These are phyloP conservation scores for Albula glossodonta DNA, from an alignment of 2,113 vertebrate genomes.

Conservation along the genomic window DNA sequence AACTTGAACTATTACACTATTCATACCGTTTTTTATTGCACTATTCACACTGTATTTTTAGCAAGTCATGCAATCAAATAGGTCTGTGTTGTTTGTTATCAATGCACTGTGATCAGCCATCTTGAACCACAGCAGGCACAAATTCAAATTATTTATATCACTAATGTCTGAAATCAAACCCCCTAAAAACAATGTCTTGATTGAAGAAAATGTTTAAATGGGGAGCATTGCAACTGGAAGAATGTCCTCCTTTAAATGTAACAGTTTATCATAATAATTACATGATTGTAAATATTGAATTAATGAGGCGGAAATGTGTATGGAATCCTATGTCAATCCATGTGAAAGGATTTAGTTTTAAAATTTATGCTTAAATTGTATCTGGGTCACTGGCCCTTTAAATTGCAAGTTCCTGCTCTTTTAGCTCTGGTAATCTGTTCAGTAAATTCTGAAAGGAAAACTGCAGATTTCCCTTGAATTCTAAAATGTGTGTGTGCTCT, in stretches of 20 bases:
- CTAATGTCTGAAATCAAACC: conserved; percentile 18
- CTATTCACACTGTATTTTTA: neutral
- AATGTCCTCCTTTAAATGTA: conserved; percentile 5
- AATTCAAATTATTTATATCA: conserved; percentile 12
- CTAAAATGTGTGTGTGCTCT: neutral
- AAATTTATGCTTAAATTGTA: conserved; percentile 26
- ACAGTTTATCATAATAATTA: neutral
- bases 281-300: neutral
- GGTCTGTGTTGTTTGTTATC: conserved; percentile 3
- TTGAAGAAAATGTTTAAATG: neutral
- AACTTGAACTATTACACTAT: neutral
- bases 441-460: conserved; percentile 15
- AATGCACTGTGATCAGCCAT: neutral
- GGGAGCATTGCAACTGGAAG: neutral
- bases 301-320: neutral
- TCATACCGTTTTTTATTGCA: neutral
- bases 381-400: conserved; percentile 31
- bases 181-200: neutral
- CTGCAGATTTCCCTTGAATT: conserved; percentile 23
- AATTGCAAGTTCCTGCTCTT: conserved; percentile 36
- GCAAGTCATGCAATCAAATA: neutral
- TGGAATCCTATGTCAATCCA: conserved; percentile 28
- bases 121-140: conserved; percentile 5
- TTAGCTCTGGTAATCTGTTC: conserved; percentile 27
- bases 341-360: conserved; percentile 8